Base-by-base conservation (phyloP, 2,888 invertebrate genomes). In the Syritta pipiens region DNA sequence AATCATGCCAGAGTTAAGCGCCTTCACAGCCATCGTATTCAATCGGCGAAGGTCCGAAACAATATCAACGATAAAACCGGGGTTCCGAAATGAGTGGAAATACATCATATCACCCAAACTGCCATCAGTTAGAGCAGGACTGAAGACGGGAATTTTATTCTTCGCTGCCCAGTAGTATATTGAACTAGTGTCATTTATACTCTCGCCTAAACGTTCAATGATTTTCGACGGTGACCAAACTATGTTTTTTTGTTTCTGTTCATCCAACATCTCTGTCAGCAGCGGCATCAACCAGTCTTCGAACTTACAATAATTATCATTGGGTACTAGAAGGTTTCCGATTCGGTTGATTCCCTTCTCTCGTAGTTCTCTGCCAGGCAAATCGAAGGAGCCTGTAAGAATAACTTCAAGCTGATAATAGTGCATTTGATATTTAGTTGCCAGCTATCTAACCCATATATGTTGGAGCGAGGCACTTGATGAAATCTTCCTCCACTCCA, bases 91-190 rank as follows among this genome's bases (percentile, higher is more conserved):
- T 0, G 98, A 97, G 89, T 99, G 99, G 86, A 99, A 98, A 88
- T 97, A 99, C 93, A 99, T 95, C 98, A 99, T 99, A 87, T 99
- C 99, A 0, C 99, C 98, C 75, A 96, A 90, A 83, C 97, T 97
- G 0, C 99, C 99, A 90, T 99, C 99, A 0, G 99, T 99, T 75
- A 99, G 89, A 0, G 98, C 99, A 0, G 99, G 99, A 89, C 98
- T 96, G 87, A 96, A 99, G 0, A 99, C 95, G 0, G 99, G 99
- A 86, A 99, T 99, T 85, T 96, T 93, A 89, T 99, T 98, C 87
- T 94, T 95, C 84, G 96, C 94, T 10, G 98, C 97, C 98, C 98
- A 99, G 85, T 98, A 98, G 86, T 96, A 98, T 63, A 99, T 96
- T 1, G 98, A 99, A 14, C 94, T 93, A 83, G 94, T 92, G 89